phyloP scores from a whole-genome alignment of 2,888 invertebrate species.

The Cynaeus angustus region DNA sequence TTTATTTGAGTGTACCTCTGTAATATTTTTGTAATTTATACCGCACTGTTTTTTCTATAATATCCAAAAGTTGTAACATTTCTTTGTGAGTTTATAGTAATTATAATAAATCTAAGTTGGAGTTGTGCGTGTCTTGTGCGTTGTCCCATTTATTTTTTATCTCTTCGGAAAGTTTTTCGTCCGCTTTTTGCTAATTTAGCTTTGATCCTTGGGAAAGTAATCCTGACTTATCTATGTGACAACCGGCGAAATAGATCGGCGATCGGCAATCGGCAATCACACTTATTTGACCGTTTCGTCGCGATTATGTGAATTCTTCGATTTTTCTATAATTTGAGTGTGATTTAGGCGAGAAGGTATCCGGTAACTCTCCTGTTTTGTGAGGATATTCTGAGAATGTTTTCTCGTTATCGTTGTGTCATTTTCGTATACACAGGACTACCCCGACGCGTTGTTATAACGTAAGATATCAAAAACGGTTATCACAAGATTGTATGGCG shows the following conservation, averaged over 20 bases:
- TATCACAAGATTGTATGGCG: conserved; percentile 37
- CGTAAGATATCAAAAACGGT: conserved; percentile 42
- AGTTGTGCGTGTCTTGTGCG: too few relatives aligned
- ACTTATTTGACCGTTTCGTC: conserved; percentile 30
- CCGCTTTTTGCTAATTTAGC: conserved; percentile 19
- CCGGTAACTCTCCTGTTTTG: conserved; percentile 9
- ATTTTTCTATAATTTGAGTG: conserved; percentile 13
- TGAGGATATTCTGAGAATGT: conserved; percentile 17
- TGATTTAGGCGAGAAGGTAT: conserved; percentile 16
- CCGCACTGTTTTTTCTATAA: too few relatives aligned
- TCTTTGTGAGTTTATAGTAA: too few relatives aligned
- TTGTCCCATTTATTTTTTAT: too few relatives aligned
- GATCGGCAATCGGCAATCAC: conserved; percentile 23
- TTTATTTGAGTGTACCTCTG: too few relatives aligned
- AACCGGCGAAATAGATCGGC: conserved; percentile 29
- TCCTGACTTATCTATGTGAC: conserved; percentile 35
- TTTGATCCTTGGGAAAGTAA: conserved; percentile 34
- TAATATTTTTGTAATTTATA: too few relatives aligned
- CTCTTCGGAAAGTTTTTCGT: too few relatives aligned
- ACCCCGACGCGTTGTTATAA: conserved; percentile 29
- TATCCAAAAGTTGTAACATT: too few relatives aligned
- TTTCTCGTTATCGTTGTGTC: conserved; percentile 40
- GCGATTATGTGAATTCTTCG: conserved; percentile 12
- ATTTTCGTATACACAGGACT: conserved; percentile 29
- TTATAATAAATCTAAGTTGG: too few relatives aligned